These are phyloP conservation scores for Polyergus mexicanus DNA, from an alignment of 1,140 invertebrate genomes.

Conservation along the genomic window DNA sequence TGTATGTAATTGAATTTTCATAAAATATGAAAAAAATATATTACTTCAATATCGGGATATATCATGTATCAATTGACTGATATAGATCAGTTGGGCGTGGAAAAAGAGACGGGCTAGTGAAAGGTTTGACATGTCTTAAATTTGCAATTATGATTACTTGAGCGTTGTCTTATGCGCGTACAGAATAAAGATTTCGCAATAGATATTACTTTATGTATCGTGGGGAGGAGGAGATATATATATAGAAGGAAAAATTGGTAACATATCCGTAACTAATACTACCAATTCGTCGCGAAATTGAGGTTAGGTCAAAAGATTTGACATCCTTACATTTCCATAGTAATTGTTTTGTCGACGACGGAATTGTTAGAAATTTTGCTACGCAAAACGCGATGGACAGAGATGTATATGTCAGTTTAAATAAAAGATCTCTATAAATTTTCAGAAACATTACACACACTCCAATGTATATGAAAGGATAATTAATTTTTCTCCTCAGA, in stretches of 20 bases:
- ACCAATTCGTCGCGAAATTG: background rate
- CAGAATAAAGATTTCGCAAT: slow-evolving; percentile 40
- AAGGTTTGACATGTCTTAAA: slow-evolving; percentile 41
- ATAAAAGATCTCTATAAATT: background rate
- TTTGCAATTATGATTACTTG: slow-evolving; percentile 49
- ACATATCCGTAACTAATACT: background rate
- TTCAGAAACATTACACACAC: background rate
- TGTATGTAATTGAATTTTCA: background rate
- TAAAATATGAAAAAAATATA: background rate
- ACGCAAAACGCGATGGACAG: background rate
- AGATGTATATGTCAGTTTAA: background rate
- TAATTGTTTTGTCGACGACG: slow-evolving; percentile 9
- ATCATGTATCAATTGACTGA: background rate
- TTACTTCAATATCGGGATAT: background rate
- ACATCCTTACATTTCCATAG: slow-evolving; percentile 12
- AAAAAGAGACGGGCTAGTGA: slow-evolving; percentile 46
- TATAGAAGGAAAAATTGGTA: background rate
- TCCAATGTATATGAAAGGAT: background rate
- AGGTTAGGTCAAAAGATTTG: slow-evolving; percentile 10
- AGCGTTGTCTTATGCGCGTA: background rate
- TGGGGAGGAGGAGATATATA: background rate
- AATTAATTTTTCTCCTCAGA: background rate
- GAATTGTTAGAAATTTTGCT: background rate
- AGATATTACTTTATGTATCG: background rate
- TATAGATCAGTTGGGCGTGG: slow-evolving; percentile 1